Evolutionary conservation across 2,113 vertebrate genomes (phyloP).

Genomic region (Strix uralensis): DNA sequence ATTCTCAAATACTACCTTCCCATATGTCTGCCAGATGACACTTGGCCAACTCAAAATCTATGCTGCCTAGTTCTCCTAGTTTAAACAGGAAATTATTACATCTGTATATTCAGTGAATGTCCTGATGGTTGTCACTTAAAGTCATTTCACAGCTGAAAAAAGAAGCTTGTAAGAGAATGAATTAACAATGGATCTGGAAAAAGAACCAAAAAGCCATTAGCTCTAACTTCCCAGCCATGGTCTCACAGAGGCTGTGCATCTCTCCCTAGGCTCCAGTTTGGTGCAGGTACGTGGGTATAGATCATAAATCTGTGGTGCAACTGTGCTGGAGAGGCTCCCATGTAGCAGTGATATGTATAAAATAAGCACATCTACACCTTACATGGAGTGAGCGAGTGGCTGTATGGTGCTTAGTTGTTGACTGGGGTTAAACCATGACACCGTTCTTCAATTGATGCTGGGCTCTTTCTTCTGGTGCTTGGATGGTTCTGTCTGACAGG

Average conservation of each 20-base stretch:
- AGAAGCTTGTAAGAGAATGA: neutral
- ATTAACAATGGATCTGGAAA: neutral
- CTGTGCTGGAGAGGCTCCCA: neutral
- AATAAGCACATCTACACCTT: neutral
- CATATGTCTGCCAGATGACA: neutral
- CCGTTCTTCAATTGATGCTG: neutral
- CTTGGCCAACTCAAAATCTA: neutral
- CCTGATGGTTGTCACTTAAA: neutral
- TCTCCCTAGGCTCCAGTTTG: neutral
- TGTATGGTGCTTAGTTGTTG: too few species aligned
- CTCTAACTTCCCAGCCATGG: neutral
- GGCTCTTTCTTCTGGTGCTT: neutral
- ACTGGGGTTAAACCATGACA: too few species aligned
- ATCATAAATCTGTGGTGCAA: neutral
- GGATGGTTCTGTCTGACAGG: too few species aligned
- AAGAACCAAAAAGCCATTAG: neutral
- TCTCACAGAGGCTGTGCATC: neutral
- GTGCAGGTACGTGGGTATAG: neutral
- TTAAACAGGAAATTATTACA: neutral
- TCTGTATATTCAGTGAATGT: too few species aligned
- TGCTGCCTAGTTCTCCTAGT: neutral
- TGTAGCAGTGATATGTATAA: accelerated
- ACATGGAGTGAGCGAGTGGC: too few species aligned
- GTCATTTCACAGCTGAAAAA: neutral
- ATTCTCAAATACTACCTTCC: neutral